Conservation (phyloP, 2,797 vertebrate species). For the Myotis daubentonii region DNA sequence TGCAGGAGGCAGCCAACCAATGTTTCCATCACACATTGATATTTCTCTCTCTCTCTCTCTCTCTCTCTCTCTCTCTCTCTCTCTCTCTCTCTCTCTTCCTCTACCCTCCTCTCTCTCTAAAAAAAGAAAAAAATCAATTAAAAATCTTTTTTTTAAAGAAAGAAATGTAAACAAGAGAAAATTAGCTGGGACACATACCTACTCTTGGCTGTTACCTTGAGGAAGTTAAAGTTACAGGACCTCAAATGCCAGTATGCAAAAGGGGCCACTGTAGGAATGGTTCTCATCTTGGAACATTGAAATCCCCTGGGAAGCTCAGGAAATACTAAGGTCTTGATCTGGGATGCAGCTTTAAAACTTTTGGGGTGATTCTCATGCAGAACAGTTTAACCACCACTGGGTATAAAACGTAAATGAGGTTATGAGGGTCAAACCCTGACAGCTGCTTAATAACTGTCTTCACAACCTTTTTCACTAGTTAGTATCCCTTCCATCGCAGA, state of each 20-base stretch:
- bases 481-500: background rate
- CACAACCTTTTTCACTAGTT: background rate
- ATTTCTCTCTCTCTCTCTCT: background rate
- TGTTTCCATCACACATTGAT: background rate
- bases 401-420: background rate
- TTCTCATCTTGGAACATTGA: background rate
- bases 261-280: background rate
- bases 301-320: background rate
- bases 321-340: background rate
- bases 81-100: background rate
- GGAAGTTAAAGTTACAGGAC: background rate
- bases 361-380: background rate
- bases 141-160: background rate
- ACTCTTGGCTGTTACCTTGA: background rate
- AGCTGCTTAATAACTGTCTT: background rate
- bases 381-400: background rate
- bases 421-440: background rate
- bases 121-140: background rate
- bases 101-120: background rate
- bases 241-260: background rate
- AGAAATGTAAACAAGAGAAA: background rate
- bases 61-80: background rate
- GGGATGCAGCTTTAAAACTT: background rate
- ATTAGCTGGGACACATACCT: background rate
- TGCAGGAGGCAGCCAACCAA: background rate